These are phyloP conservation scores for Podabrus alpinus DNA, from an alignment of 2,888 invertebrate species.

Conservation along the genomic window DNA sequence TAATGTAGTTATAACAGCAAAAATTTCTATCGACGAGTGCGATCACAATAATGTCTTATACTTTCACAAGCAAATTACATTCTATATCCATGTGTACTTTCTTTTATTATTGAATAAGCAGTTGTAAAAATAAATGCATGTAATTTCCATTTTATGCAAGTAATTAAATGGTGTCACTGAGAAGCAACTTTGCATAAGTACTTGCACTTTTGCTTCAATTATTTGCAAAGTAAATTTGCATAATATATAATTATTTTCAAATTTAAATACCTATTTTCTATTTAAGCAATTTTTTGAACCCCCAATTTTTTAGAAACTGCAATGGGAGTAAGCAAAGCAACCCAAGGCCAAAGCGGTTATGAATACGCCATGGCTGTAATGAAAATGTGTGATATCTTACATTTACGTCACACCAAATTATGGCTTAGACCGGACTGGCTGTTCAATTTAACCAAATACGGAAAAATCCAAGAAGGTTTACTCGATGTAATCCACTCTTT, in stretches of 20 bases:
- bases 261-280: too few relatives aligned
- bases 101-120: neutral
- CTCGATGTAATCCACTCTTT: slow-evolving; percentile 78
- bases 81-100: neutral
- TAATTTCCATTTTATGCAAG: neutral
- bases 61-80: neutral
- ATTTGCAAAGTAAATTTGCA: neutral
- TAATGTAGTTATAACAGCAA: neutral
- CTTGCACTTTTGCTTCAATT: neutral
- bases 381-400: slow-evolving; percentile 87
- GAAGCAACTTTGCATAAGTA: too few relatives aligned
- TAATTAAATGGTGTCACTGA: neutral
- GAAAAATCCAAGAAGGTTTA: slow-evolving; percentile 73
- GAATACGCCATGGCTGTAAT: slow-evolving; percentile 88
- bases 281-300: too few relatives aligned
- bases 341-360: slow-evolving; percentile 79
- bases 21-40: neutral
- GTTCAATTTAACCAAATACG: slow-evolving; percentile 76
- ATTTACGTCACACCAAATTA: slow-evolving; percentile 78
- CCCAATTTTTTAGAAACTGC: slow-evolving; percentile 69
- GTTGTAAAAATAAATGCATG: neutral
- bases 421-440: slow-evolving; percentile 78
- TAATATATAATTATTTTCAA: neutral
- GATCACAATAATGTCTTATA: neutral
- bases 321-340: slow-evolving; percentile 84